Evolutionary conservation across 2,888 invertebrate species (phyloP), one percentile per base, ranked within the genome.

Genomic region (Iphiclides podalirius): DNA sequence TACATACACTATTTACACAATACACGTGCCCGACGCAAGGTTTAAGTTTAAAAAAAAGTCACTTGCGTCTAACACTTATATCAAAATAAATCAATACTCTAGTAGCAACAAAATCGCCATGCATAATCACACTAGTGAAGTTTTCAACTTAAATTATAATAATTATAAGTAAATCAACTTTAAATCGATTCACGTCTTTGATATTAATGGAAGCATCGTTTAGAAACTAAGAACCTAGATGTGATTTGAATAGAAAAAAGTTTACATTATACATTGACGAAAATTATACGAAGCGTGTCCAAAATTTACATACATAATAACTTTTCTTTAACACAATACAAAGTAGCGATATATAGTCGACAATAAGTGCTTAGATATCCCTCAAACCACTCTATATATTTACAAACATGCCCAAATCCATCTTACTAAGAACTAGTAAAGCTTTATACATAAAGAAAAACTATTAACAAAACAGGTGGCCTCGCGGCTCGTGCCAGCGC

Each of bases 161-260:
- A 76, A 78, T 81, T 79, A 80, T 77, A 79, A 60, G 78, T 73
- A 78, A 79, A 77, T 70, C 87, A 79, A 88, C 88, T 87, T 85
- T 72, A 58, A 86, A 88, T 82, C 73, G 86, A 71, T 75, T 77
- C 65, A 79, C 78, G 75, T 88, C 88, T 88, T 88, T 88, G 88
- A 88, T 87, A 88, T 86, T 78, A 85, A 79, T 88, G 88, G 88
- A 88, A 88, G 88, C 88, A 88, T 87, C 81, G 82, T 85, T 84
- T 76, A 75, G 79, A 69, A 87, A 80, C 75, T 83, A 86, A 85
- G 67, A 70, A 73, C 63, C 74, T 81, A 82, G 62, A 62, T 64
- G 59, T 64, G 67, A 65, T 65, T 67, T 62, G 61, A 60, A 64
- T 64, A 64, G 67, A 61, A 60, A 58, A 61, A 13, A n/a, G n/a